These are phyloP conservation scores for Thripadectes ignobilis DNA, from an alignment of 2,797 vertebrate species.

Conservation along the genomic window DNA sequence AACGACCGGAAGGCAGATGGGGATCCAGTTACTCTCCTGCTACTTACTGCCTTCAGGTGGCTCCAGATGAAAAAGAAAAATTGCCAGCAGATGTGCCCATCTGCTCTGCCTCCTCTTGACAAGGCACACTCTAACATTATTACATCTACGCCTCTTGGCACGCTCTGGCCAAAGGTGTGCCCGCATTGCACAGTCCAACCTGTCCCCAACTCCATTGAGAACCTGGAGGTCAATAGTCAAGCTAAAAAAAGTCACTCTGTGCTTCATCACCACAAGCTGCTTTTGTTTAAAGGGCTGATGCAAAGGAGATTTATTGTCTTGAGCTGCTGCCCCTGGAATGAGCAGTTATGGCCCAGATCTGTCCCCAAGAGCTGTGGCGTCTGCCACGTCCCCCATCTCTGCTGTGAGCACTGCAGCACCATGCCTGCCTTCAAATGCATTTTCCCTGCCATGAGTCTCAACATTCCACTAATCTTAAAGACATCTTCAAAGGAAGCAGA, in stretches of 20 bases:
- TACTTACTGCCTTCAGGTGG: constrained; percentile 66
- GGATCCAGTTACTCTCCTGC: constrained; percentile 58
- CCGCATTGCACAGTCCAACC: not conserved
- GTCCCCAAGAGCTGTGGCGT: not conserved
- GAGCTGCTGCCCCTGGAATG: not conserved
- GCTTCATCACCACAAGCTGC: not conserved
- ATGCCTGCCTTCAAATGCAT: not conserved
- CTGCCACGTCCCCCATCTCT: not conserved
- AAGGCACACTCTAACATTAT: not conserved
- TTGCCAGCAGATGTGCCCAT: constrained; percentile 27
- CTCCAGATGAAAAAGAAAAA: constrained; percentile 70
- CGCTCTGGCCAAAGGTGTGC: not conserved
- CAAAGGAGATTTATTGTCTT: not conserved
- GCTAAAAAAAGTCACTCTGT: not conserved
- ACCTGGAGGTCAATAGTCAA: rapidly evolving
- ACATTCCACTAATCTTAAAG: not conserved
- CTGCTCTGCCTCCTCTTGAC: not conserved
- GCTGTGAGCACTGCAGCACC: not conserved
- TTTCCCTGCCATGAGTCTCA: not conserved
- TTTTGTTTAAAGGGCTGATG: not conserved
- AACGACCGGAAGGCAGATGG: constrained; percentile 63
- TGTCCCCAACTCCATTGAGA: not conserved
- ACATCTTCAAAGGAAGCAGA: not conserved
- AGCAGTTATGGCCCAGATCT: not conserved
- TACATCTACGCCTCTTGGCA: not conserved